Conservation (phyloP, 2,888 invertebrate genomes). For the Ligdia adustata region DNA sequence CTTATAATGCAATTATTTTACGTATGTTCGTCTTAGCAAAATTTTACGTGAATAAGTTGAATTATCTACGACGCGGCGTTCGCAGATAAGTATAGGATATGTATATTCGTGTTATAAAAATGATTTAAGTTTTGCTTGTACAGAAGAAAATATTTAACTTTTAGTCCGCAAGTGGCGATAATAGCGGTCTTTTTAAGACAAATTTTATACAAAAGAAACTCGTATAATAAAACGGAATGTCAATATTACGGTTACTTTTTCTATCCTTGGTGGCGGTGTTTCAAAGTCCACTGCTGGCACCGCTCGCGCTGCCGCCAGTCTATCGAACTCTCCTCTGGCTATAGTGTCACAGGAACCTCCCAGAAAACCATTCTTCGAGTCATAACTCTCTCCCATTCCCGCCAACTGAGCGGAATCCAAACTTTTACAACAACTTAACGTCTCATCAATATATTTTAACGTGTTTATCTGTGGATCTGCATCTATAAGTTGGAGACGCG, state of each 20-base stretch:
- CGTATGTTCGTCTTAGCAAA: too few relatives aligned
- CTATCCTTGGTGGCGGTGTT: conserved; percentile 67
- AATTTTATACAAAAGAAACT: too few relatives aligned
- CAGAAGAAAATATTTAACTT: too few relatives aligned
- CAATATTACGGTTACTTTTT: conserved; percentile 58
- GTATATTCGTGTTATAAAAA: too few relatives aligned
- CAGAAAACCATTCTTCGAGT: conserved; percentile 73
- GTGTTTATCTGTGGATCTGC: conserved; percentile 83
- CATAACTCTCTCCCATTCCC: conserved; percentile 80
- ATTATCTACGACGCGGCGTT: too few relatives aligned
- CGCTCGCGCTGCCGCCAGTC: conserved; percentile 57
- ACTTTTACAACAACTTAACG: conserved; percentile 77
- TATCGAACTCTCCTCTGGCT: conserved; percentile 70
- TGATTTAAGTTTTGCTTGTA: too few relatives aligned
- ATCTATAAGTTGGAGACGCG: conserved; percentile 70
- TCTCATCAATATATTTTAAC: conserved; percentile 86
- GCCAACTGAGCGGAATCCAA: conserved; percentile 75
- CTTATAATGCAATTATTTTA: too few relatives aligned
- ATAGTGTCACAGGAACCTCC: conserved; percentile 77
- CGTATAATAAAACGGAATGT: too few relatives aligned
- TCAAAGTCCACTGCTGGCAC: conserved; percentile 60
- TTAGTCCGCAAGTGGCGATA: too few relatives aligned
- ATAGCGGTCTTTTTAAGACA: too few relatives aligned
- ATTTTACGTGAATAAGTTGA: too few relatives aligned
- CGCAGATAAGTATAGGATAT: too few relatives aligned